Evolutionary conservation across 1,140 invertebrate genomes (phyloP), one percentile per base, ranked within the genome.

Genomic region (Philopotamus ludificatus): DNA sequence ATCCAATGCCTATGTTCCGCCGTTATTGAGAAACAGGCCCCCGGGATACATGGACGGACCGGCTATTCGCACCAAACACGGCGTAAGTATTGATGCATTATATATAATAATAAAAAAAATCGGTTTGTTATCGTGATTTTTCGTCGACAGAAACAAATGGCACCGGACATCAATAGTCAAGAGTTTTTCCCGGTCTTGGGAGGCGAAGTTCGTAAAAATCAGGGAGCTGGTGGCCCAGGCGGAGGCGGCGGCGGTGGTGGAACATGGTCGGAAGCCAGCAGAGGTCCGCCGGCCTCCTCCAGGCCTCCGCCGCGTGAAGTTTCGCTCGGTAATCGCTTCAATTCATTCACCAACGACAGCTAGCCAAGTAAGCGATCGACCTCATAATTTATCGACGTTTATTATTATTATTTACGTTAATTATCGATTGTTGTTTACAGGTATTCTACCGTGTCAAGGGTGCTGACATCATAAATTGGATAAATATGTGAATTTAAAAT

Each of bases 271-370:
- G 57, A 60, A 60, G 57, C 57, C 1, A 60, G 57, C 47, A 41
- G 57, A n/a, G 68, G 60, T 42, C 51, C 20, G 34, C 61, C 60
- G 16, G 41, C 53, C 4, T 53, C 63, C 12, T 22, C 39, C 10
- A 53, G 59, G 54, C 47, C 26, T 20, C 21, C 54, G 12, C 60
- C 57, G 3, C 34, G 15, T 15, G 21, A 55, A 44, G 58, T 70
- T n/a, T 26, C 60, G 16, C 60, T 66, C 39, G 68, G 64, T 23
- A 70, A 70, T 55, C 54, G 65, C 22, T 70, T 58, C 55, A 64
- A 60, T 53, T 66, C 68, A 25, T 61, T 70, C 26, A 70, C 68
- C 8, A 22, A 70, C 64, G 68, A 66, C 45, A 70, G 68, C 68
- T 70, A 70, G 68, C 65, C 53, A 25, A 60, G 57, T 60, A 49